phyloP scores from a whole-genome alignment of 2,888 invertebrate genomes.

The Drosophila nr. fundita region DNA sequence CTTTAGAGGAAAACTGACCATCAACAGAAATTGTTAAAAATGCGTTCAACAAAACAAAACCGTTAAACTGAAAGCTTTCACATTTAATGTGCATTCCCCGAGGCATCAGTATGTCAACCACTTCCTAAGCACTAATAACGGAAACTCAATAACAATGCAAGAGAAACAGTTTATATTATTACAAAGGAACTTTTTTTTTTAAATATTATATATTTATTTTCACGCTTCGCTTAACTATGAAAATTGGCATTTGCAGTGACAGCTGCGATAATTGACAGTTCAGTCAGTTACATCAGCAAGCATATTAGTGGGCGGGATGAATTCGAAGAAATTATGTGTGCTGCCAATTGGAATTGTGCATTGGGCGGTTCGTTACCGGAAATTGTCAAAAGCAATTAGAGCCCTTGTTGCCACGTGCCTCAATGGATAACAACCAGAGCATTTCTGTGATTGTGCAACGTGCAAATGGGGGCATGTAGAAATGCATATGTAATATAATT shows the following conservation, averaged over 20 bases:
- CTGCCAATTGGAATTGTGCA: slow-evolving; percentile 9
- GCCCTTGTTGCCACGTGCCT: slow-evolving; percentile 7
- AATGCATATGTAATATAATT: background rate
- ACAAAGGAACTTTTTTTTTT: background rate
- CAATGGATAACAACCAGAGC: slow-evolving; percentile 6
- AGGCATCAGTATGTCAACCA: slow-evolving; percentile 3
- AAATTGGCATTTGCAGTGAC: slow-evolving; percentile 11
- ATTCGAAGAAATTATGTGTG: slow-evolving; percentile 23
- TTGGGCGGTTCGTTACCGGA: slow-evolving; percentile 2
- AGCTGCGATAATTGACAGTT: slow-evolving; percentile 6
- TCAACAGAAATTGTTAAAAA: background rate
- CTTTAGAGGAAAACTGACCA: slow-evolving; percentile 4
- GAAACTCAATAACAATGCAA: slow-evolving; percentile 17
- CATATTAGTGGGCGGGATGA: background rate
- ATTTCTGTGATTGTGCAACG: slow-evolving; percentile 4
- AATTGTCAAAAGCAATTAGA: slow-evolving; percentile 36
- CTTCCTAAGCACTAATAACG: slow-evolving; percentile 7
- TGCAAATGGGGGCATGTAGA: slow-evolving; percentile 1
- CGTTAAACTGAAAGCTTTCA: slow-evolving; percentile 67
- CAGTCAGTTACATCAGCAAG: background rate
- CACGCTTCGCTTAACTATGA: background rate
- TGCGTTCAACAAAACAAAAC: slow-evolving; percentile 3
- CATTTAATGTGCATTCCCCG: slow-evolving; percentile 9
- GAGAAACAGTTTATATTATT: background rate
- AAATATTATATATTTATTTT: slow-evolving; percentile 21